Evolutionary conservation across 2,113 vertebrate species (phyloP).

Genomic region (Accipiter virgatus): DNA sequence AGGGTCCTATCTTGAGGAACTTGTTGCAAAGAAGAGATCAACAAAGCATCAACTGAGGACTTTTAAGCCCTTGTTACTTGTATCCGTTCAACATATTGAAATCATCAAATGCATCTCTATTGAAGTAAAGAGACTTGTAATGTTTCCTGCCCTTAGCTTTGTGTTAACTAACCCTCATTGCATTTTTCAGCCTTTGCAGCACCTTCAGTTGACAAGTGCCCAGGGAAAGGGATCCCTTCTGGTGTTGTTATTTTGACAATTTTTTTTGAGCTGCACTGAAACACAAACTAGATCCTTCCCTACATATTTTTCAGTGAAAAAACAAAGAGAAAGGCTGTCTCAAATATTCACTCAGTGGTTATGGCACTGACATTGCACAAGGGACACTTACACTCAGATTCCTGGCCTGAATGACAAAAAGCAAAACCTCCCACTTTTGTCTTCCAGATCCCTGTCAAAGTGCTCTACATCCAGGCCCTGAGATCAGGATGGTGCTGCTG

Average conservation of each 20-base stretch:
- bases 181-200: not conserved
- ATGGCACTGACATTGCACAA: not conserved
- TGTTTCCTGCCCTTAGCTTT: not conserved
- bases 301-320: not conserved
- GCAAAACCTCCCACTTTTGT: fast-evolving
- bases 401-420: not conserved
- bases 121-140: not conserved
- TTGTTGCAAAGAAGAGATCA: not conserved
- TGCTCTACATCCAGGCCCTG: not conserved
- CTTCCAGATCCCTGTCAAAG: not conserved
- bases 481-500: not conserved
- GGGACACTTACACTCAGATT: fast-evolving
- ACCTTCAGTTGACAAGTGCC: not conserved
- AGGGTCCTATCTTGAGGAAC: not conserved
- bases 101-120: not conserved
- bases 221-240: not conserved
- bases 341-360: not conserved
- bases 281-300: not conserved
- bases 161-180: not conserved
- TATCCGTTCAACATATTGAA: not conserved
- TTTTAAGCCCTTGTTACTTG: not conserved
- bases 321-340: not conserved
- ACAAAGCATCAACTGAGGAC: not conserved
- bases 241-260: not conserved
- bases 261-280: not conserved